Evolutionary conservation across 1,140 invertebrate species (phyloP), one percentile per base, ranked within the genome.

Genomic region (Panagrolaimus sp.): DNA sequence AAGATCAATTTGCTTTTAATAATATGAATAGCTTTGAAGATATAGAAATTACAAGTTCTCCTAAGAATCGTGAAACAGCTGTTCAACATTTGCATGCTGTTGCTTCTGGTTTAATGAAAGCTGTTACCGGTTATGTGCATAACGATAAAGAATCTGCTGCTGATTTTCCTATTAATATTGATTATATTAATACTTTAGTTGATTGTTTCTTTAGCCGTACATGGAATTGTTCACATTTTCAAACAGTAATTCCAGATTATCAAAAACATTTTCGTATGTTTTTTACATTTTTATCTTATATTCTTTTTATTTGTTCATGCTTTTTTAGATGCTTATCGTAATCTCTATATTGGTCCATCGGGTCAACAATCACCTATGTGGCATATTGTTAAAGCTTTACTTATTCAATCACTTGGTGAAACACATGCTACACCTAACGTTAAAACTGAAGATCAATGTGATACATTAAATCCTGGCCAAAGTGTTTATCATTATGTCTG

Each of bases 401-500:
- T 57, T 1, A 27, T 57, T 27, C 51, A 57, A 57, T 13, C 51
- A 8, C 51, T 57, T 20, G 51, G 51, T 20, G 20, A 57, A 57
- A 57, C 51, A 1, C 51, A 57, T 57, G 51, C 51, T 20, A 57
- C 51, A 11, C 51, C 20, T 11, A 57, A 57, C n/a, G 51, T 57
- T 27, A 57, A 57, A 23, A 57, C 20, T 27, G 51, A 25, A 11
- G 51, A 57, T 27, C 51, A 57, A 57, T 57, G 51, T 27, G 51
- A 57, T 13, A 57, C 20, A 5, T 57, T 57, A 27, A 57, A 57
- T 57, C 51, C 51, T 1, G 51, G 51, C 1, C 51, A 57, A 57
- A 57, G 51, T 57, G 51, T 57, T 11, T 57, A 57, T 27, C 51
- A 27, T 20, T 57, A 57, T 27, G 27, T 57, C 20, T 57, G 51